Evolutionary conservation across 2,113 vertebrate species (phyloP), one percentile per base, ranked within the genome.

Genomic region (Larimichthys crocea): DNA sequence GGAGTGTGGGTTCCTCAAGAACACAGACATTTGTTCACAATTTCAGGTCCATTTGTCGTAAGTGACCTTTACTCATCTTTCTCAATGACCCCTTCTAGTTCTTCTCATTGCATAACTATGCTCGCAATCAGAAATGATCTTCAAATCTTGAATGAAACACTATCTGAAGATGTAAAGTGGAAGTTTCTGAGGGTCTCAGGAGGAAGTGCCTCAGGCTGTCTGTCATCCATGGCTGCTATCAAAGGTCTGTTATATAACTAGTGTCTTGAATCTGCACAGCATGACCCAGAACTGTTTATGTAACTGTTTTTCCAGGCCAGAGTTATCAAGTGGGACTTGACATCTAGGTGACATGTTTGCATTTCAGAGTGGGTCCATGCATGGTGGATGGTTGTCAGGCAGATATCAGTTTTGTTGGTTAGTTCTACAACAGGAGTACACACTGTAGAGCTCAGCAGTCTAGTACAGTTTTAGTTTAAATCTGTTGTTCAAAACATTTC

Each of bases 221-320:
- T 0, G 26, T 65, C 76, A 46, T 19, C 42, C 10, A 5, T 8
- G 68, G 48, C 53, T 46, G 16, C 46, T 65, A 73, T 79, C 62
- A 74, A 57, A 64, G 48, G 29, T 17, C 62, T 10, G 0, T 85
- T 76, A 44, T 50, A 44, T 71, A 84, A 86, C 62, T 20, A 6
- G 19, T 9, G 57, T 56, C 74, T 55, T 50, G 59, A 67, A 65
- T 40, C 31, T 14, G 53, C 67, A 44, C 50, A 29, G 44, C 9
- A 0, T 73, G 74, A 86, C 73, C 52, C 53, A 75, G 35, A 76
- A 29, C 24, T n/a, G 62, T 65, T 91, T 79, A 81, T 70, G 17
- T 74, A 81, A 85, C 11, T 12, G 24, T 16, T 22, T 78, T 17
- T 46, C 26, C 42, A 20, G 71, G 72, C 42, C 52, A 70, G 11